Conservation (phyloP, 2,888 invertebrate species). For the Stictocephala bisonia region DNA sequence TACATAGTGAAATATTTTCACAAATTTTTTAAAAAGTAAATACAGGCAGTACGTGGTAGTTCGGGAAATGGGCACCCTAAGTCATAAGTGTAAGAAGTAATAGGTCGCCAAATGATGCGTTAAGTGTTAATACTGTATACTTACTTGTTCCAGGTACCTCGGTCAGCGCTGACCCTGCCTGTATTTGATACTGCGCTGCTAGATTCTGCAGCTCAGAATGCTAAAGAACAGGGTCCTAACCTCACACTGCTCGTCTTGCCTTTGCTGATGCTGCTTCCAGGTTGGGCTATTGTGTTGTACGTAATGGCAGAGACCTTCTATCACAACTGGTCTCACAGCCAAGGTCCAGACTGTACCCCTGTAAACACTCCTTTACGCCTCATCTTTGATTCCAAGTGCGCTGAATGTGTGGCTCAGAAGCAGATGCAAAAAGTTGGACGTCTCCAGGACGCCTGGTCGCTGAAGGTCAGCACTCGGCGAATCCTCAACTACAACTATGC, state of each 20-base stretch:
- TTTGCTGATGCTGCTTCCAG: constrained; percentile 28
- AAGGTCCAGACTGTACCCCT: background rate
- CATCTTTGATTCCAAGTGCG: constrained; percentile 70
- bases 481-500: constrained; percentile 33
- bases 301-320: constrained; percentile 27
- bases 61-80: too few species aligned
- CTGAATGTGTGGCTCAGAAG: constrained; percentile 72
- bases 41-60: too few species aligned
- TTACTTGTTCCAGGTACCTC: constrained; percentile 24
- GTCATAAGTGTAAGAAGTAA: background rate
- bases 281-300: constrained; percentile 26
- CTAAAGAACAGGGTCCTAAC: background rate
- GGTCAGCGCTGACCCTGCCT: constrained; percentile 22
- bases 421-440: constrained; percentile 73
- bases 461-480: constrained; percentile 31
- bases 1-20: background rate
- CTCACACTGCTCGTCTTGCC: constrained; percentile 29
- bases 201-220: background rate
- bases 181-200: constrained; percentile 26
- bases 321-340: constrained; percentile 16
- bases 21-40: background rate
- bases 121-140: background rate
- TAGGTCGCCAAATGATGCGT: background rate
- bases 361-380: constrained; percentile 26
- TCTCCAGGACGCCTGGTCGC: constrained; percentile 72